Evolutionary conservation across 1,140 invertebrate species (phyloP).

Genomic region (Dreissena rostriformis): DNA sequence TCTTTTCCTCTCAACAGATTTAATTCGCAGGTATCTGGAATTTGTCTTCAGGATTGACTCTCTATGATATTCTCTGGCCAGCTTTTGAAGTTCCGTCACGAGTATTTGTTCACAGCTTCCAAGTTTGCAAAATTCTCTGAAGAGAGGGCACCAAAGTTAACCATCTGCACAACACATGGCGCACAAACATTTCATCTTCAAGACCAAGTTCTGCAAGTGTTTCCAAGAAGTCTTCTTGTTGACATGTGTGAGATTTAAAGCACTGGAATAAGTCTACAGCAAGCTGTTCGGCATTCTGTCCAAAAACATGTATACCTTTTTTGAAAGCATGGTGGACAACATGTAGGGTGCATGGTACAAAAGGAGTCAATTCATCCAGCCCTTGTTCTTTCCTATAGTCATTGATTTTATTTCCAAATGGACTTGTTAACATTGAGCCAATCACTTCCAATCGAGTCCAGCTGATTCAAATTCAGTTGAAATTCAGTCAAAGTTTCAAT

Average conservation of each 20-base stretch:
- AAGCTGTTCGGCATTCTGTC: constrained; percentile 30
- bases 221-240: constrained; percentile 11
- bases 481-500: constrained; percentile 13
- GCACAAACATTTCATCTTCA: constrained; percentile 30
- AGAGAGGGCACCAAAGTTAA: constrained; percentile 29
- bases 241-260: constrained; percentile 19
- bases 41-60: too few species aligned
- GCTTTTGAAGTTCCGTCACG: too few species aligned
- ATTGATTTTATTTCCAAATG: constrained; percentile 20
- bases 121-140: constrained; percentile 10
- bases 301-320: constrained; percentile 5
- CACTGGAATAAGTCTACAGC: constrained; percentile 24
- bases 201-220: constrained; percentile 11
- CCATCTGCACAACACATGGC: constrained; percentile 29
- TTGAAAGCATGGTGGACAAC: constrained; percentile 33
- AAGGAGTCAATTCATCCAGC: constrained; percentile 6
- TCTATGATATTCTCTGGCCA: too few species aligned
- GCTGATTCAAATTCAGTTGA: constrained; percentile 7
- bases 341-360: constrained; percentile 35
- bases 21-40: too few species aligned
- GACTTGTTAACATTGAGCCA: constrained; percentile 32
- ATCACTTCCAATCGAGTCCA: constrained; percentile 17
- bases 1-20: too few species aligned
- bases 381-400: background rate
- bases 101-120: constrained; percentile 21